These are phyloP conservation scores for Phrynocephalus forsythii DNA, from an alignment of 2,797 vertebrate genomes.

Conservation along the genomic window DNA sequence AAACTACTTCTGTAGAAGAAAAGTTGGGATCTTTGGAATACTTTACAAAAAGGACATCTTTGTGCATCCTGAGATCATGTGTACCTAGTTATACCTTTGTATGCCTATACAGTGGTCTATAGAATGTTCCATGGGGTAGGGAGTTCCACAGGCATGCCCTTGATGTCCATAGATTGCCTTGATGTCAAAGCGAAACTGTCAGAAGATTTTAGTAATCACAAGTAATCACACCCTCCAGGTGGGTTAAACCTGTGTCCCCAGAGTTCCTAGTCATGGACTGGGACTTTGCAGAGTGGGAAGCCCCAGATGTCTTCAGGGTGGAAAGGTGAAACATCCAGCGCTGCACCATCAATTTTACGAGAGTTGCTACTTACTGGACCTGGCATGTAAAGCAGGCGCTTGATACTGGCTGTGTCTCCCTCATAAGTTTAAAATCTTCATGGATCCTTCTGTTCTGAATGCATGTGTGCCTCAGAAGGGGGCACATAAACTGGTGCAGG, in stretches of 20 bases:
- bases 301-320: too few species aligned
- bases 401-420: too few species aligned
- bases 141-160: neutral
- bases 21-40: neutral
- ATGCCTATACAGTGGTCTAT: too few species aligned
- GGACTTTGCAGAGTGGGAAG: too few species aligned
- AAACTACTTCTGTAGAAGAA: neutral
- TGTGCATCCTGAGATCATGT: neutral
- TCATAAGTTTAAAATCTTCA: neutral
- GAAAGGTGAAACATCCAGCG: too few species aligned
- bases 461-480: neutral
- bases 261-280: too few species aligned
- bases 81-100: neutral
- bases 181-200: neutral
- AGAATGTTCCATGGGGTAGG: neutral
- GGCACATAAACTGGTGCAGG: fast-evolving
- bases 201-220: neutral
- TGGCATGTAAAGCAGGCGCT: neutral
- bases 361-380: neutral
- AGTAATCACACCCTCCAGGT: neutral
- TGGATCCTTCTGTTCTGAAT: neutral
- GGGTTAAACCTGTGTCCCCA: neutral
- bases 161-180: neutral
- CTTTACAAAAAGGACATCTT: neutral
- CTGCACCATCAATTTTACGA: neutral